Evolutionary conservation across 2,113 vertebrate species (phyloP).

Genomic region (Channa argus): DNA sequence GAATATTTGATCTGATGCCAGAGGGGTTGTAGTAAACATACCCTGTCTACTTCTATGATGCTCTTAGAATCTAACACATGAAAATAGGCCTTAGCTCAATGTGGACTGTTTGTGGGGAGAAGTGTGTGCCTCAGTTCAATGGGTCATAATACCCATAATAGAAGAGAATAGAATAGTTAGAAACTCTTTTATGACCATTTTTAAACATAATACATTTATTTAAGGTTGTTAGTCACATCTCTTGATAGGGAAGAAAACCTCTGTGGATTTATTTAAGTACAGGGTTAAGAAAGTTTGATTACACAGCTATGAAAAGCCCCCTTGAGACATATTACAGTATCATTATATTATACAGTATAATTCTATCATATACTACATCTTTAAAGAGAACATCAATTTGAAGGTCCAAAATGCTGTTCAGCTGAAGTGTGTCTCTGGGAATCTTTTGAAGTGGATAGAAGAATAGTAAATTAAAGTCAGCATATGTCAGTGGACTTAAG

Average conservation of each 20-base stretch:
- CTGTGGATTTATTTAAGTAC: constrained; percentile 11
- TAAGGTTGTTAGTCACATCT: constrained; percentile 29
- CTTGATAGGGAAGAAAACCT: constrained; percentile 26
- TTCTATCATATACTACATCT: not conserved
- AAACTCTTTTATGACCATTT: constrained; percentile 29
- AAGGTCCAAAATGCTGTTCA: not conserved
- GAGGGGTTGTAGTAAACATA: constrained; percentile 71
- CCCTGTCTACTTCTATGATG: constrained; percentile 64
- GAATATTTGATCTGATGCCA: constrained; percentile 80
- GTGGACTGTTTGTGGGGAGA: constrained; percentile 23
- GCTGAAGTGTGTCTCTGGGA: not conserved
- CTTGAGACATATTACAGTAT: constrained; percentile 1
- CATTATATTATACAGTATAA: not conserved
- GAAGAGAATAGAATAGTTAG: too few relatives aligned
- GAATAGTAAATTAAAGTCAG: not conserved
- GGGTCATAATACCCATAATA: constrained; percentile 17
- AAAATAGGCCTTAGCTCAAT: constrained; percentile 34
- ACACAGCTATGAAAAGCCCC: constrained; percentile 6
- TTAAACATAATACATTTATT: constrained; percentile 12
- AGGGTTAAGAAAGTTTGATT: constrained; percentile 19
- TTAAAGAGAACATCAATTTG: constrained; percentile 8
- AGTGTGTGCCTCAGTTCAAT: constrained; percentile 14
- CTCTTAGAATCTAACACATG: constrained; percentile 57
- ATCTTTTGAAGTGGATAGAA: not conserved
- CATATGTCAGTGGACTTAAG: constrained; percentile 1